Evolutionary conservation across 2,797 vertebrate species (phyloP), one percentile per base, ranked within the genome.

Genomic region (Phylloscopus collybita): DNA sequence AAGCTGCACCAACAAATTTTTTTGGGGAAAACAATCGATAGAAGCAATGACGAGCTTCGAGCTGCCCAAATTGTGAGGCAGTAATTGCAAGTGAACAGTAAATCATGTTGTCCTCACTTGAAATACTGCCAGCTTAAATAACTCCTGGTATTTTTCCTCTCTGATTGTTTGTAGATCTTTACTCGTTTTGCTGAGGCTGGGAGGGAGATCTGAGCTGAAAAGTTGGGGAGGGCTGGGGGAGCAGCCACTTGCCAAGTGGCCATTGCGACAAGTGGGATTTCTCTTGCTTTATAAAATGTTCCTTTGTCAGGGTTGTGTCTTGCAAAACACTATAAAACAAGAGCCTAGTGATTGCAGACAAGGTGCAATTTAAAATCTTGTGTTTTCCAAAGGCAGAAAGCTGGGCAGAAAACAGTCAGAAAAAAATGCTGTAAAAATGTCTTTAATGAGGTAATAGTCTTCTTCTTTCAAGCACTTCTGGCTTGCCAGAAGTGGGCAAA

Each of bases 1-100:
- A 59, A 81, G 32, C 44, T 65, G 32, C 30, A 47, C 11, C 47
- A 30, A 36, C 13, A 30, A 32, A 20, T 32, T 25, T 80, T 66
- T 75, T 44, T 3, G 13, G 54, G 29, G 40, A 36, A 78, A 80
- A 45, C 1, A 3, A 34, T 88, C 1, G 0, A 78, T 23, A 50
- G 59, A 47, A 71, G 54, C 51, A 32, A 13, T 27, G 71, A 56
- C 0, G 2, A 88, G 30, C 34, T 56, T 59, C 0, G 0, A 56
- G 36, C 59, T 76, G 10, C 60, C 51, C 9, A 29, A 64, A 47
- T 51, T 1, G 11, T 45, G 27, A 8, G 5, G 27, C 40, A 42
- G 42, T 65, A 60, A 66, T 81, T 86, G 64, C 86, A 70, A 91
- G 40, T 40, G 72, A 76, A 72, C 21, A 10, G 51, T 70, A 59